Conservation (phyloP, 2,113 vertebrate species). For the Urocynchramus pylzowi region DNA sequence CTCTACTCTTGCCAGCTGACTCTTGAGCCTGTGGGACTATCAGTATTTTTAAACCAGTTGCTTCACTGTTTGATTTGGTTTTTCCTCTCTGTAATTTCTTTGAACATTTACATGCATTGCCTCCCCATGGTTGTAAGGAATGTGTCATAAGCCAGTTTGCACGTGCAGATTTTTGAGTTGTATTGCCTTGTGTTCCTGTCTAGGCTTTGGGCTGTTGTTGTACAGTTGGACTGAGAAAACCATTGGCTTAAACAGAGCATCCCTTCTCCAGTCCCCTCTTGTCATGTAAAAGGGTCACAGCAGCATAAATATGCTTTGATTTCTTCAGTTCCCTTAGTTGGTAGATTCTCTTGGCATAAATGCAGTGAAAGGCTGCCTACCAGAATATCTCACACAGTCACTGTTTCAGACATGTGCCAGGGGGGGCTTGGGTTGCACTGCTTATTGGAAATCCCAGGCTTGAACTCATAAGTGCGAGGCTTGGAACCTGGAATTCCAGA, state of each 20-base stretch:
- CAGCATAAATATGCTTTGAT: neutral
- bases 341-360: neutral
- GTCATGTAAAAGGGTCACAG: neutral
- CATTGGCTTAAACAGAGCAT: neutral
- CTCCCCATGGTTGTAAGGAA: neutral
- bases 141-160: neutral
- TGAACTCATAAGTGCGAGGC: neutral
- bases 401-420: neutral
- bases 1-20: constrained; percentile 39
- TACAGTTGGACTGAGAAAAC: neutral
- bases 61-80: constrained; percentile 36
- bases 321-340: neutral
- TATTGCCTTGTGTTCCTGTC: neutral
- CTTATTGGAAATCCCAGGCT: neutral
- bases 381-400: neutral
- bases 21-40: constrained; percentile 17
- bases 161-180: neutral
- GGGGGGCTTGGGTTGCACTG: neutral
- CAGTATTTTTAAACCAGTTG: constrained; percentile 31
- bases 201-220: neutral
- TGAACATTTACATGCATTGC: neutral
- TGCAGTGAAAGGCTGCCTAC: neutral
- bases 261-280: neutral
- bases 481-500: neutral
- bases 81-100: constrained; percentile 27